These are phyloP conservation scores for Bubo bubo DNA, from an alignment of 2,113 vertebrate genomes.

Conservation along the genomic window DNA sequence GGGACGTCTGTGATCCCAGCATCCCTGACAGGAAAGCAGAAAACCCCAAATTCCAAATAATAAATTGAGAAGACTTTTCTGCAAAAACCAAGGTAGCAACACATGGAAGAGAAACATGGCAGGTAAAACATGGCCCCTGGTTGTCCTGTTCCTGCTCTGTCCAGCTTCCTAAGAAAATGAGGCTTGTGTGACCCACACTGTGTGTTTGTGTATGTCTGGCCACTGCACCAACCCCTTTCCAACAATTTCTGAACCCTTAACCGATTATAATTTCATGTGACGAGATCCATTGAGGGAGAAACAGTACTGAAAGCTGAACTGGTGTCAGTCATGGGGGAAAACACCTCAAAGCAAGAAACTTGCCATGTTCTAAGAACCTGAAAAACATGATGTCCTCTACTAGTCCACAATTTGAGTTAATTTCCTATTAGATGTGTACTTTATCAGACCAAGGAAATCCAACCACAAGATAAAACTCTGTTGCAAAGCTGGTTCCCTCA, in stretches of 20 bases:
- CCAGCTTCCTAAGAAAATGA: background rate
- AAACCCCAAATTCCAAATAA: background rate
- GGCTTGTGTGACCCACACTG: background rate
- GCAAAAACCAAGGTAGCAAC: background rate
- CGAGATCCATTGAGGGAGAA: background rate
- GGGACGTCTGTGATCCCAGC: background rate
- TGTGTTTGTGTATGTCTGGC: rapidly evolving
- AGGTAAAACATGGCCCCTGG: background rate
- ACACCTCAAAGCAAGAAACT: background rate
- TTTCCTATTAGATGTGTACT: background rate
- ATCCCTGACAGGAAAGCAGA: background rate
- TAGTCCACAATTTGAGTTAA: background rate
- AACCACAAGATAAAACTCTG: rapidly evolving
- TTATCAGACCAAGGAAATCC: background rate
- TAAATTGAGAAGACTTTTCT: background rate
- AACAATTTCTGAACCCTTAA: background rate
- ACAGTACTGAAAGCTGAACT: background rate
- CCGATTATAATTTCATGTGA: background rate
- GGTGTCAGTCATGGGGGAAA: background rate
- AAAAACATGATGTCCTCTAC: background rate
- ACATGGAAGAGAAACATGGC: rapidly evolving
- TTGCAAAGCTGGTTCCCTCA: background rate
- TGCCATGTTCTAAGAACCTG: background rate
- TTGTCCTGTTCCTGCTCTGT: background rate
- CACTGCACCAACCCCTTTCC: background rate